Evolutionary conservation across 2,113 vertebrate species (phyloP).

Genomic region (Gallinago media): DNA sequence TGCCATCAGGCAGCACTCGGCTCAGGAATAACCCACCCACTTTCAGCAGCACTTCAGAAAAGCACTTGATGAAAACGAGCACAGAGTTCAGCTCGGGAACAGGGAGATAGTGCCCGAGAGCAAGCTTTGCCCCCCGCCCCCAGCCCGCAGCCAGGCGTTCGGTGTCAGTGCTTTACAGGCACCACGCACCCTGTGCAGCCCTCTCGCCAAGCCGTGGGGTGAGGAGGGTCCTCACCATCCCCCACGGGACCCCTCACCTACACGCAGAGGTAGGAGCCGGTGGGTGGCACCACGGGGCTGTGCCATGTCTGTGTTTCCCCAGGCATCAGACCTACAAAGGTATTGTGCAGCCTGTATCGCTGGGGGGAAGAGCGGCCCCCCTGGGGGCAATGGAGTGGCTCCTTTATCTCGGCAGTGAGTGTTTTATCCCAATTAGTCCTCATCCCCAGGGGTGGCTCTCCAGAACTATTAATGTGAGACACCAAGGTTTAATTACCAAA

Average conservation of each 20-base stretch:
- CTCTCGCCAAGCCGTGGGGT: not conserved
- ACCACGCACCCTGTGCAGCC: not conserved
- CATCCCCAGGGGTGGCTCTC: not conserved
- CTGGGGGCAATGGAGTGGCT: not conserved
- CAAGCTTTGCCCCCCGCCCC: not conserved
- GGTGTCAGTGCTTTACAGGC: no score
- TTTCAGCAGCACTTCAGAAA: not conserved
- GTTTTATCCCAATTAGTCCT: not conserved
- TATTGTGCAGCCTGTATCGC: not conserved
- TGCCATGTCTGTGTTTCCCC: not conserved
- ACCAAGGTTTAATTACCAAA: not conserved
- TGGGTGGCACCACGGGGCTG: not conserved
- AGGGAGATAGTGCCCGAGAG: not conserved
- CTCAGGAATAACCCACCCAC: not conserved
- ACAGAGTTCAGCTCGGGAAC: not conserved
- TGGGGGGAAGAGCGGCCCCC: not conserved
- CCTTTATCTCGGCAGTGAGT: not conserved
- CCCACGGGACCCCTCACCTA: not conserved
- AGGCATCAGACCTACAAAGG: not conserved
- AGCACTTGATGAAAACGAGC: not conserved
- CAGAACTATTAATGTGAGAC: not conserved
- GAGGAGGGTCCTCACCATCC: not conserved
- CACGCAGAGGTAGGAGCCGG: not conserved
- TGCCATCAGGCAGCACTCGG: accelerated
- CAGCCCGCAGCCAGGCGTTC: not conserved